Conservation (phyloP, 2,888 invertebrate genomes). For the Mechanitis mazaeus region DNA sequence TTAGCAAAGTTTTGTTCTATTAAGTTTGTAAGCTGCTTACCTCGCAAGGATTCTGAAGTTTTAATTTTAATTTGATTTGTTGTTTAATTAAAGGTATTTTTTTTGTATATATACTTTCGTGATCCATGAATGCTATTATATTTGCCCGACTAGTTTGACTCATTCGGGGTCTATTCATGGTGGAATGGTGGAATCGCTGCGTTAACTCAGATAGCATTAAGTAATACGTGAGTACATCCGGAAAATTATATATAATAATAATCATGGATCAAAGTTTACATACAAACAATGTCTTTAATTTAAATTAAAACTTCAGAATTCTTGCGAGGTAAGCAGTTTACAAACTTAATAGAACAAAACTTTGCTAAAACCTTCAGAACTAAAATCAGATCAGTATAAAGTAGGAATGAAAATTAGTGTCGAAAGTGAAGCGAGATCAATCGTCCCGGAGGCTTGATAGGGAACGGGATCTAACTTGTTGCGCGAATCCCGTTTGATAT, state of each 20-base stretch:
- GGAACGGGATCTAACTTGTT: constrained; percentile 65
- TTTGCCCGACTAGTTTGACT: too few relatives aligned
- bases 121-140: too few relatives aligned
- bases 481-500: constrained; percentile 38
- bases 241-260: too few relatives aligned
- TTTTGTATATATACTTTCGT: too few relatives aligned
- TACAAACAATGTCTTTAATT: constrained; percentile 1
- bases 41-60: constrained; percentile 22
- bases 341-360: constrained; percentile 34
- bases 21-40: constrained; percentile 32
- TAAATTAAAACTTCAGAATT: constrained; percentile 23
- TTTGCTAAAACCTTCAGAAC: constrained; percentile 33
- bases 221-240: too few relatives aligned
- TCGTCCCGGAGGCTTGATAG: constrained; percentile 38
- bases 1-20: constrained; percentile 34
- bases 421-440: constrained; percentile 18
- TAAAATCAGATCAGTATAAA: constrained; percentile 33
- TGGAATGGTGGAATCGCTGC: too few relatives aligned
- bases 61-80: constrained; percentile 23
- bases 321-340: constrained; percentile 28
- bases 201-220: too few relatives aligned
- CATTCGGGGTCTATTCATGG: too few relatives aligned
- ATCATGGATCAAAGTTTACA: too few relatives aligned
- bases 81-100: constrained; percentile 11
- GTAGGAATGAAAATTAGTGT: constrained; percentile 40